Percentiles rank a stretch among this genome's conserved stretches.
Evolutionary conservation across 2,113 vertebrate genomes (phyloP).

Genomic region (Brachionichthys hirsutus): DNA sequence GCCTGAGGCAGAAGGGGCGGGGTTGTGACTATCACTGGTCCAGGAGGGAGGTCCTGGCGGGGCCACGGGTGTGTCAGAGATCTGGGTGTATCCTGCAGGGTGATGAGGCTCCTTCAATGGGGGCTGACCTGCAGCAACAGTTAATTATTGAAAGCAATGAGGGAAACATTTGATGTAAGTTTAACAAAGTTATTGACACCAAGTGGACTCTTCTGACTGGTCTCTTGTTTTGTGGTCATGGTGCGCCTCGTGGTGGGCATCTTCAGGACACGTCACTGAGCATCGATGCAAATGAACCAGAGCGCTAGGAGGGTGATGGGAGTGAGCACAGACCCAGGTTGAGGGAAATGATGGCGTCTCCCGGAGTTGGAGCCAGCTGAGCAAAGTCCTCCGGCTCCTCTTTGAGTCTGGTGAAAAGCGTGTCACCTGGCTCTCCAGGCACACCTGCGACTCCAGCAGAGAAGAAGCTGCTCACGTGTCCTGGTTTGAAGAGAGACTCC

Average conservation of each 20-base stretch:
- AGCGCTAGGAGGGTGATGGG: background rate
- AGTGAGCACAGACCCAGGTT: constrained; percentile 84
- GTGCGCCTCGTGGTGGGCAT: too few relatives aligned
- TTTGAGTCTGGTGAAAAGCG: constrained; percentile 90
- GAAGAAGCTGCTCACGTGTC: constrained; percentile 82
- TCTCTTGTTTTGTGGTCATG: too few relatives aligned
- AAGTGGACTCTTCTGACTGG: too few relatives aligned
- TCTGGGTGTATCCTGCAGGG: constrained; percentile 70
- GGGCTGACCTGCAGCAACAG: constrained; percentile 72
- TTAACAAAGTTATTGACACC: too few relatives aligned
- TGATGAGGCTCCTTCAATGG: constrained; percentile 82
- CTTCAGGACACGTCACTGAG: too few relatives aligned
- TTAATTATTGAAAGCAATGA: background rate
- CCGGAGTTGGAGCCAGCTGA: constrained; percentile 90
- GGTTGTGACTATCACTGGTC: constrained; percentile 78
- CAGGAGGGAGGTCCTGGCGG: constrained; percentile 77
- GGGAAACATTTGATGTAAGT: too few relatives aligned
- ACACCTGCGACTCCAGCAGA: constrained; percentile 39
- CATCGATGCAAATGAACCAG: background rate
- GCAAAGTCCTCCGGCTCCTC: constrained; percentile 95
- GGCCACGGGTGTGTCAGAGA: constrained; percentile 64
- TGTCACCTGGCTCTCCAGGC: constrained; percentile 74
- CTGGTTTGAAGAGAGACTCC: constrained; percentile 87
- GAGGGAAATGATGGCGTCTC: constrained; percentile 88
- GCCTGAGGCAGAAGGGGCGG: background rate